Percentiles rank a stretch among this genome's conserved stretches.
Evolutionary conservation across 2,113 vertebrate genomes (phyloP).

Genomic region (Neodontobutis hainanensis): DNA sequence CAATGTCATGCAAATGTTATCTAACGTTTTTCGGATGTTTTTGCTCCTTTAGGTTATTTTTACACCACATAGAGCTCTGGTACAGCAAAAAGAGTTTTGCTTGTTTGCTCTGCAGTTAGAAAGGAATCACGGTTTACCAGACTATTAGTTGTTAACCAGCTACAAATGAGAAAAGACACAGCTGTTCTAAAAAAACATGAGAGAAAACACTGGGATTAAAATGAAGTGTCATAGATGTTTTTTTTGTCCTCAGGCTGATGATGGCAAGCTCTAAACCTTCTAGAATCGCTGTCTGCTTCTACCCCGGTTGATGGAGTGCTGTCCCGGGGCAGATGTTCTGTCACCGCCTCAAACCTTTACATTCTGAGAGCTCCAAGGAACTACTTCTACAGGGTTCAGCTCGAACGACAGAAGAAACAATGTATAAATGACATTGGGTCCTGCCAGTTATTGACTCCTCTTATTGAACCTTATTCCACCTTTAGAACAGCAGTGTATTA

Average conservation of each 20-base stretch:
- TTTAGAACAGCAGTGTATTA: too few relatives aligned
- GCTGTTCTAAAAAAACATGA: not conserved
- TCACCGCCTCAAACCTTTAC: constrained; percentile 33
- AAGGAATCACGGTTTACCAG: too few relatives aligned
- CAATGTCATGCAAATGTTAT: too few relatives aligned
- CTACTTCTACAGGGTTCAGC: constrained; percentile 29
- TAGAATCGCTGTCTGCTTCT: constrained; percentile 12
- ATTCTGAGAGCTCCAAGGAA: constrained; percentile 15
- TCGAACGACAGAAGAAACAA: constrained; percentile 40
- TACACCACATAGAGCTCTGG: too few relatives aligned
- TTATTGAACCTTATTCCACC: too few relatives aligned
- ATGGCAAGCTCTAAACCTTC: constrained; percentile 11
- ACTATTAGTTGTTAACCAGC: too few relatives aligned
- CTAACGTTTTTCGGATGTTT: too few relatives aligned
- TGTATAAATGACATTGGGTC: constrained; percentile 36
- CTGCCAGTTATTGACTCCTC: too few relatives aligned
- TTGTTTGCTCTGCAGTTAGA: too few relatives aligned
- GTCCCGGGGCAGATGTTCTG: constrained; percentile 33
- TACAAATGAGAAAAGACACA: not conserved
- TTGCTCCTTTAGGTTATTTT: too few relatives aligned
- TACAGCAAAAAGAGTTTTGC: too few relatives aligned
- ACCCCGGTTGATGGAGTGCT: constrained; percentile 19
- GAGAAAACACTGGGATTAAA: not conserved
- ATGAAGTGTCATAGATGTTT: constrained; percentile 1
- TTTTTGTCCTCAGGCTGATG: constrained; percentile 27